A percentile compares a stretch with the other conserved stretches of the same genome.
phyloP scores from a whole-genome alignment of 1,140 invertebrate genomes.

The Bicyclus anynana region DNA sequence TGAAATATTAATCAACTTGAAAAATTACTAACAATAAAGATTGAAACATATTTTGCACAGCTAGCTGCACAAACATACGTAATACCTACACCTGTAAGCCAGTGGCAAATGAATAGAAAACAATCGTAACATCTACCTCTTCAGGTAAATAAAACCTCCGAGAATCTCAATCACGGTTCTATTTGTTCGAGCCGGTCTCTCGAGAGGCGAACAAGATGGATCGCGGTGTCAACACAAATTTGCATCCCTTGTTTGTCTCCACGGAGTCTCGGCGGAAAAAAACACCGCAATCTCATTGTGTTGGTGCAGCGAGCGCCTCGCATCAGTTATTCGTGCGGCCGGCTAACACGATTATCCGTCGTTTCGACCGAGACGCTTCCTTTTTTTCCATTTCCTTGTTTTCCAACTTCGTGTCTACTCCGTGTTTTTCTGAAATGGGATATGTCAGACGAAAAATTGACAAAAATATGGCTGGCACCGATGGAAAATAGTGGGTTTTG shows the following conservation, averaged over 20 bases:
- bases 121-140: slow-evolving; percentile 7
- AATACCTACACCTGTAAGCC: not conserved
- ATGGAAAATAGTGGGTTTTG: slow-evolving; percentile 71
- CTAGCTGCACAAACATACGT: not conserved
- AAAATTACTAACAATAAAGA: too few relatives aligned
- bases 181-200: slow-evolving; percentile 67
- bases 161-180: slow-evolving; percentile 64
- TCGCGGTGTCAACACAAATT: slow-evolving; percentile 75
- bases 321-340: slow-evolving; percentile 70
- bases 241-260: slow-evolving; percentile 75
- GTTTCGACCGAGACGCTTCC: slow-evolving; percentile 65
- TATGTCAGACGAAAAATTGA: slow-evolving; percentile 75
- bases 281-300: slow-evolving; percentile 74
- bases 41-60: not conserved
- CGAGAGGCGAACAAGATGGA: slow-evolving; percentile 72
- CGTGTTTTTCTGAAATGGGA: slow-evolving; percentile 75
- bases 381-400: slow-evolving; percentile 73
- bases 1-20: too few relatives aligned
- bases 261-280: slow-evolving; percentile 57
- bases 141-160: slow-evolving; percentile 48
- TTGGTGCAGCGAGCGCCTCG: slow-evolving; percentile 52
- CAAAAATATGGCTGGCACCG: slow-evolving; percentile 70
- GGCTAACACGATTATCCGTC: slow-evolving; percentile 74
- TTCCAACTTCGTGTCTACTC: slow-evolving; percentile 70
- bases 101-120: not conserved